These are phyloP conservation scores for Tinamus guttatus DNA, from an alignment of 2,113 vertebrate species.

Conservation along the genomic window DNA sequence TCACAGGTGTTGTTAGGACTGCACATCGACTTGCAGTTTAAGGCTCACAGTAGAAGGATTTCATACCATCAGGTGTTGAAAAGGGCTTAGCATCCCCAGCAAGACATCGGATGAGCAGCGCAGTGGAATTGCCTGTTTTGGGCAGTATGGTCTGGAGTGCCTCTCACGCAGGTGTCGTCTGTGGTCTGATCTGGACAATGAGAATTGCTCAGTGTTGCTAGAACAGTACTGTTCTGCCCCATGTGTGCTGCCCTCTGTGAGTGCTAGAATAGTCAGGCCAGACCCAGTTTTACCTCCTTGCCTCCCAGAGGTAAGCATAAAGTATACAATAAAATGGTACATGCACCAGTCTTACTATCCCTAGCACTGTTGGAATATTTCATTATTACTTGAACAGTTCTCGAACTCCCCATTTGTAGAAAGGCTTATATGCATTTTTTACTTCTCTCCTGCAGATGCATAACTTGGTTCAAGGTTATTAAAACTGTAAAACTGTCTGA, in stretches of 20 bases:
- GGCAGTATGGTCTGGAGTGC: neutral
- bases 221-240: neutral
- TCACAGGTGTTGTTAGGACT: neutral
- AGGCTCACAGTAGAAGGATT: constrained; percentile 8
- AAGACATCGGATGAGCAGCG: neutral
- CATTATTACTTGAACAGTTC: neutral
- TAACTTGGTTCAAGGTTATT: neutral
- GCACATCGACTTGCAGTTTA: constrained; percentile 14
- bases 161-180: neutral
- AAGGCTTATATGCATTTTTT: neutral
- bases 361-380: neutral
- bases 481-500: neutral
- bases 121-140: accelerated
- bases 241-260: neutral
- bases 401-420: neutral
- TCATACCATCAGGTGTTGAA: constrained; percentile 17
- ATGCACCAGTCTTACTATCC: neutral
- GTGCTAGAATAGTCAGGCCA: neutral
- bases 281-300: neutral
- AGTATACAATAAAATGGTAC: neutral
- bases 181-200: neutral
- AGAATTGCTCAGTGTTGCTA: neutral
- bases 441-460: neutral
- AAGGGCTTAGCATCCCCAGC: constrained; percentile 41
- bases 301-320: neutral